These are phyloP conservation scores for Macroglossus sobrinus DNA, from an alignment of 2,113 vertebrate genomes.

Conservation along the genomic window DNA sequence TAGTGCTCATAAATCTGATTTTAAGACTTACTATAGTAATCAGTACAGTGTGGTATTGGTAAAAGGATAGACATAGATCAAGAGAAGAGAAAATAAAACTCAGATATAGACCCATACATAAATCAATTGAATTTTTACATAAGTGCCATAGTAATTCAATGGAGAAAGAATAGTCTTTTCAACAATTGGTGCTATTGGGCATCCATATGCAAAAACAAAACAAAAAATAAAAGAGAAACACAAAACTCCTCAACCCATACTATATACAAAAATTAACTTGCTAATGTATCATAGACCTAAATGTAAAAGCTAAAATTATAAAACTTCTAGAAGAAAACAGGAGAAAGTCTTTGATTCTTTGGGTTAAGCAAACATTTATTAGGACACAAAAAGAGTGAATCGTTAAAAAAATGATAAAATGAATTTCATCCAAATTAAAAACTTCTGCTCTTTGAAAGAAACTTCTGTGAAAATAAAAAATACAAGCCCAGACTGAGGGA, in stretches of 20 bases:
- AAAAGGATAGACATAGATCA: not conserved
- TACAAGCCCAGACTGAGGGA: not conserved
- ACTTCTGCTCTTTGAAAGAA: not conserved
- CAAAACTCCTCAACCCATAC: not conserved
- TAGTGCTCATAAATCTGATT: not conserved
- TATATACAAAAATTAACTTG: not conserved
- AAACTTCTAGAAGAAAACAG: not conserved
- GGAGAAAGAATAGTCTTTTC: not conserved
- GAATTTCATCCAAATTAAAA: not conserved
- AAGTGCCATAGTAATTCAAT: not conserved
- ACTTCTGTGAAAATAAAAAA: not conserved
- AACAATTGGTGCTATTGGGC: not conserved
- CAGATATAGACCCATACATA: not conserved
- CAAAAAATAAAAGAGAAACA: not conserved
- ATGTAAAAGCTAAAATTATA: not conserved
- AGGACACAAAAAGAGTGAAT: not conserved
- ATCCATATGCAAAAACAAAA: not conserved
- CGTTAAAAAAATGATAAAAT: not conserved
- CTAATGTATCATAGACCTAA: not conserved
- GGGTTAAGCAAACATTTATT: not conserved
- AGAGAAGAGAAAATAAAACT: not conserved
- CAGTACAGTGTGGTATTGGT: not conserved
- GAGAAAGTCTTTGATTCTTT: not conserved
- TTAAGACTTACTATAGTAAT: not conserved
- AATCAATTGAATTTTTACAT: not conserved